Percentiles rank a stretch among this genome's conserved stretches.
Conservation (phyloP, 2,113 vertebrate species). For the Callithrix jacchus region DNA sequence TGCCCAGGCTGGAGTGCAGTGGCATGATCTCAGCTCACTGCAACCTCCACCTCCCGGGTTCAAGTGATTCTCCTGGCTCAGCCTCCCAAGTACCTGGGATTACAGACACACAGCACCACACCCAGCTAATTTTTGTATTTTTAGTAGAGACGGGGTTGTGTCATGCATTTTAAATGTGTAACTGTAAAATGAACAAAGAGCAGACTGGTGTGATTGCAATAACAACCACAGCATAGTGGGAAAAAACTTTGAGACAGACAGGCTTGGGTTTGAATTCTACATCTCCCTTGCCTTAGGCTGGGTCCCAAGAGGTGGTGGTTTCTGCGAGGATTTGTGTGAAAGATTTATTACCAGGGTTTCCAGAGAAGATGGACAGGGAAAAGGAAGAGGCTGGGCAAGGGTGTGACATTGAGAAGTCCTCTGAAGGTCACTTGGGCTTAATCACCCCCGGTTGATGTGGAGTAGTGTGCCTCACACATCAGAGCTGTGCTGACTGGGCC, state of each 20-base stretch:
- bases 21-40: no score
- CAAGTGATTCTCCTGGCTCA: no score
- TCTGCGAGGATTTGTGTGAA: background rate
- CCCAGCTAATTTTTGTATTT: no score
- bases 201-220: background rate
- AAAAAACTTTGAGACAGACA: background rate
- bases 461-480: no score
- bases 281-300: background rate
- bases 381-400: background rate
- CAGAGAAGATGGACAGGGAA: background rate
- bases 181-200: background rate
- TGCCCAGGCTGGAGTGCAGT: background rate
- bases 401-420: background rate
- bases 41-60: background rate
- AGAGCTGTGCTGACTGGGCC: background rate
- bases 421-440: background rate
- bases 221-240: background rate
- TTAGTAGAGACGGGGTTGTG: background rate
- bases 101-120: no score
- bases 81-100: no score
- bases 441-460: background rate
- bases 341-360: background rate
- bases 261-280: background rate
- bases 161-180: background rate
- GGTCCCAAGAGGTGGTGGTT: background rate